Percentiles rank a stretch among this genome's conserved stretches.
These are phyloP conservation scores for Eurytoma californica DNA, from an alignment of 2,888 invertebrate genomes.

Conservation along the genomic window DNA sequence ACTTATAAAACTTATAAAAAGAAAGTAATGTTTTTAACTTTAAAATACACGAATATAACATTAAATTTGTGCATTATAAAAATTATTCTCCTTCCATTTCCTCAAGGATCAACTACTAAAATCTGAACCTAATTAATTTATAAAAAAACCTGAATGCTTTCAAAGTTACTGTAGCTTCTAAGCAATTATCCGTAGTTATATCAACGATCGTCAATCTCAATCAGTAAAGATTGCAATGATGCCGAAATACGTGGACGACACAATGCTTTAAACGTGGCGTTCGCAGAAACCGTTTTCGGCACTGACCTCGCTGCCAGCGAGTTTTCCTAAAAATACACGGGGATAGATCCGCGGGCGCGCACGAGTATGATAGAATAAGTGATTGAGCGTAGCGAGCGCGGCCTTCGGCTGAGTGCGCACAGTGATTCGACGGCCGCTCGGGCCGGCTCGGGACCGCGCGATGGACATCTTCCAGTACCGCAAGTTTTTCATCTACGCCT, in stretches of 20 bases:
- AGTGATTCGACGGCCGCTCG: constrained; percentile 6
- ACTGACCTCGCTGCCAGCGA: constrained; percentile 1
- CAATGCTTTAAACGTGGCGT: too few relatives aligned
- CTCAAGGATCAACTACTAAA: too few relatives aligned
- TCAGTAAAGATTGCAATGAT: background rate
- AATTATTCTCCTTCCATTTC: too few relatives aligned
- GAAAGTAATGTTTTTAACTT: constrained; percentile 1
- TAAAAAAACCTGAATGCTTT: too few relatives aligned
- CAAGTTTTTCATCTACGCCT: constrained; percentile 83
- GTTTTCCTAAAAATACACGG: constrained; percentile 21
- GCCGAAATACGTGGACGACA: background rate
- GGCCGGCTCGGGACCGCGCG: constrained; percentile 46
- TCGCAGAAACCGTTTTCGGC: too few relatives aligned
- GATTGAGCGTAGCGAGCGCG: too few relatives aligned
- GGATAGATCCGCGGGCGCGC: background rate
- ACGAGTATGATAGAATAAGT: too few relatives aligned
- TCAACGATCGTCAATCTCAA: background rate
- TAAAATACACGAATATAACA: background rate
- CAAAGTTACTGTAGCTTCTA: too few relatives aligned
- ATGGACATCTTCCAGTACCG: constrained; percentile 86
- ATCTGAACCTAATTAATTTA: too few relatives aligned
- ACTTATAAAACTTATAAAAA: constrained; percentile 16
- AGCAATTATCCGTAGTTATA: too few relatives aligned
- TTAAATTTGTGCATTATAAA: too few relatives aligned
- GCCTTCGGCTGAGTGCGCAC: too few relatives aligned